A percentile compares a stretch with the other conserved stretches of the same genome.
Evolutionary conservation across 2,113 vertebrate species (phyloP).

Genomic region (Agapornis roseicollis): DNA sequence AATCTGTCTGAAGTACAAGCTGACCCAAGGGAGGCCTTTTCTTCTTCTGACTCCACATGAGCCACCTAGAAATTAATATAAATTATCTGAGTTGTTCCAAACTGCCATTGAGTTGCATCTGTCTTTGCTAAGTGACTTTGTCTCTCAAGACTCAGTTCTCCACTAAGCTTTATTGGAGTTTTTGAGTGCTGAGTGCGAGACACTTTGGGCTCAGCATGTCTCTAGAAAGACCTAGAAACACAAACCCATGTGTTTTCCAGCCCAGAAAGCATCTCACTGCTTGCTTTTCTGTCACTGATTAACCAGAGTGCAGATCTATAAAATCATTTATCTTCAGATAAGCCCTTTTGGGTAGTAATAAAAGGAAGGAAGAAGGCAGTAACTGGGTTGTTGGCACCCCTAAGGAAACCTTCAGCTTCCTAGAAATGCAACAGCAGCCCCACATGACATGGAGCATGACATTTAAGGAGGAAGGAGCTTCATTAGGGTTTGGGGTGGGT

Average conservation of each 20-base stretch:
- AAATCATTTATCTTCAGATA: background rate
- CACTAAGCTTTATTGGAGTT: background rate
- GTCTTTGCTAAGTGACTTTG: background rate
- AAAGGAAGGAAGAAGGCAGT: background rate
- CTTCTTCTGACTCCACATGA: background rate
- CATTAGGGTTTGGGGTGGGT: rapidly evolving
- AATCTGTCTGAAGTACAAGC: background rate
- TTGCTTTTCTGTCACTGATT: background rate
- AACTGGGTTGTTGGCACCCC: background rate
- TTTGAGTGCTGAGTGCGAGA: background rate
- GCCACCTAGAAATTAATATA: background rate
- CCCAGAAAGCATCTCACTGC: background rate
- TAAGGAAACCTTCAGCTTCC: background rate
- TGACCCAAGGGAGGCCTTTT: background rate
- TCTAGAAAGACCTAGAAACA: background rate
- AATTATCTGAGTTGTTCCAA: background rate
- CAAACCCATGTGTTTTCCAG: background rate
- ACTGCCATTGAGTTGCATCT: background rate
- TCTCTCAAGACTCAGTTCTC: background rate
- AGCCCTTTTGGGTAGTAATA: background rate
- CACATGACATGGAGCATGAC: rapidly evolving
- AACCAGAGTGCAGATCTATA: background rate
- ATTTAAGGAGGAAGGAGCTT: background rate
- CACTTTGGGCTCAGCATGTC: background rate
- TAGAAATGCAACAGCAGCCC: background rate